Conservation (phyloP, 2,797 vertebrate genomes). For the Capromys pilorides region DNA sequence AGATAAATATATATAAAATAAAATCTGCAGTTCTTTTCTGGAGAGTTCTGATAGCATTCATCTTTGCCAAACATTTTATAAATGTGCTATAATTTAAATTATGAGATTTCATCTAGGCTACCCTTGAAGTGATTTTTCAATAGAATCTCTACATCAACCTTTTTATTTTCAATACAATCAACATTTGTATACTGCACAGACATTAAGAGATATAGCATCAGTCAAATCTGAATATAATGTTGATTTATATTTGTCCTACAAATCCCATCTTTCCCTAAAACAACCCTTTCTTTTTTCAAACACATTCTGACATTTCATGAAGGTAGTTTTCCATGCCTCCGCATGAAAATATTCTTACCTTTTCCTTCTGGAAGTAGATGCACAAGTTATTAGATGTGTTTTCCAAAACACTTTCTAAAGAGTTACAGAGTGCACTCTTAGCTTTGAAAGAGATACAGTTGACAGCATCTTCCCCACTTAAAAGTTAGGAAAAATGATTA, state of each 20-base stretch:
- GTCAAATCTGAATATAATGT: background rate
- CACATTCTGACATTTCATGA: constrained; percentile 11
- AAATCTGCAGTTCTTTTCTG: background rate
- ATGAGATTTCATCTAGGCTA: background rate
- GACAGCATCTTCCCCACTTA: background rate
- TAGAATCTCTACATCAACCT: background rate
- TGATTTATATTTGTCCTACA: background rate
- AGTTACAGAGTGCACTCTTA: background rate
- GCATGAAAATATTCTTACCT: background rate
- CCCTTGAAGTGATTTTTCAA: constrained; percentile 25
- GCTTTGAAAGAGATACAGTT: background rate
- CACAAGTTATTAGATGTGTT: background rate
- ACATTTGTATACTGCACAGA: background rate
- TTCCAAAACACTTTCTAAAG: background rate
- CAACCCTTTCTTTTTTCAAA: background rate
- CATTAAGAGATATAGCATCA: background rate
- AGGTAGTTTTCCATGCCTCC: background rate
- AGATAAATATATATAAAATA: background rate
- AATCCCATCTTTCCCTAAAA: constrained; percentile 2
- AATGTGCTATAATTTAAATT: constrained; percentile 24
- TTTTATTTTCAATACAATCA: background rate
- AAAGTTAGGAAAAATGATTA: background rate
- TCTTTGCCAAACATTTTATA: background rate
- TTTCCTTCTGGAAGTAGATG: background rate
- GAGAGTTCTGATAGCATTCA: background rate